Base-by-base conservation (phyloP, 2,888 invertebrate genomes). In the Apamea sordens region DNA sequence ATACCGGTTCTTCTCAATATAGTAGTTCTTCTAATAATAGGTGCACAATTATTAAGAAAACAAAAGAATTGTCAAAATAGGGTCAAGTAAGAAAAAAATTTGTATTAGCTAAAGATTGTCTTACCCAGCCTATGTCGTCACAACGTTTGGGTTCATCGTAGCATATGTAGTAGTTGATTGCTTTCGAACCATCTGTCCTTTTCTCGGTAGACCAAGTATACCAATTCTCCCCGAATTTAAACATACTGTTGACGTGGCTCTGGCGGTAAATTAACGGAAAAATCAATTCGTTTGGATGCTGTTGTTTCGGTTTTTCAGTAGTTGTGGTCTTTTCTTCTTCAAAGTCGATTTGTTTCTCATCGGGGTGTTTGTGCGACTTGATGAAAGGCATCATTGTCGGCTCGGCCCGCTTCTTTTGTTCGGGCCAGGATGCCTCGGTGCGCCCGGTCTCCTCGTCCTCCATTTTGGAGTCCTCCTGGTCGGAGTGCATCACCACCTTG, bases 61-160 rank as follows among this genome's bases (percentile, higher is more conserved):
- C 11, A 64, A 32, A 68, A 7, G 15, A 11, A 41, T 28, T 44
- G 24, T 0, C 15, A 36, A 56, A 75, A 36, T 32, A 24, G 18
- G 18, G 41, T 47, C 0, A 32, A 32, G 36, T 63, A 28, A 24
- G n/a, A 64, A 53, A 79, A 11, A 64, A 18, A 53, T 36, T 1
- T 8, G 56, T 53, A 53, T 10, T 79, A 73, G 32, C 53, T 73
- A 47, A 56, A 73, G n/a, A 64, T 76, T 47, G 50, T 59, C 88
- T 95, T 92, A 96, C 96, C 96, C 96, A 96, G 87, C 96, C 96
- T 72, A 96, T 90, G 53, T 96, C 96, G 83, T 96, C 96, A 87
- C 96, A 96, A 63, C 91, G 95, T 84, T 96, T 96, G 6, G 96
- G 96, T 83, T 96, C 96, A 63, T 96, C 96, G 77, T 95, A 96